Percentiles rank a stretch among this genome's conserved stretches.
Conservation (phyloP, 2,888 invertebrate species). For the Schizotus pectinicornis region DNA sequence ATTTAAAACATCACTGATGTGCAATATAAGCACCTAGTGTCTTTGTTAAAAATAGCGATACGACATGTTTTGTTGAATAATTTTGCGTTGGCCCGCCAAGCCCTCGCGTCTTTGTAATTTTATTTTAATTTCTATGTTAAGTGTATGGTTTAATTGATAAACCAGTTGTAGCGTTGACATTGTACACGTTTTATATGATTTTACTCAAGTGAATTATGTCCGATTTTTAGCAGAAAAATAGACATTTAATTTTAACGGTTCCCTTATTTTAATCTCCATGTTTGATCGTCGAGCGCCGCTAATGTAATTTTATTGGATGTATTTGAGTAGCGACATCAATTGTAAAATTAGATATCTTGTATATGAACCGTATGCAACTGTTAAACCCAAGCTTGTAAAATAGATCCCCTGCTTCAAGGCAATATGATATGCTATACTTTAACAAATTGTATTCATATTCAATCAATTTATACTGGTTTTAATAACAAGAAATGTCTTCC, state of each 20-base stretch:
- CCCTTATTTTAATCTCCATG: no score
- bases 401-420: slow-evolving; percentile 40
- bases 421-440: slow-evolving; percentile 46
- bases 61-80: slow-evolving; percentile 4
- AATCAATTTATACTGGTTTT: slow-evolving; percentile 59
- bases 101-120: no score
- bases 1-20: slow-evolving; percentile 36
- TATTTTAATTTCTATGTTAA: no score
- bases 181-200: no score
- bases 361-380: slow-evolving; percentile 30
- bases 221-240: no score
- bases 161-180: no score
- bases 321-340: slow-evolving; percentile 16
- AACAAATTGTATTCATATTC: slow-evolving; percentile 56
- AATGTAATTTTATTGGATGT: slow-evolving; percentile 21
- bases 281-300: slow-evolving; percentile 10
- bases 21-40: slow-evolving; percentile 32
- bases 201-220: no score
- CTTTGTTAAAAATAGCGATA: slow-evolving; percentile 20
- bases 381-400: slow-evolving; percentile 46
- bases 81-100: no score
- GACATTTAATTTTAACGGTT: no score
- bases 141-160: no score
- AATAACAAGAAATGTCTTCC: slow-evolving; percentile 59
- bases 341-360: slow-evolving; percentile 25